A percentile compares a stretch with the other conserved stretches of the same genome.
Conservation (phyloP, 2,797 vertebrate species). For the Sparidentex hasta region DNA sequence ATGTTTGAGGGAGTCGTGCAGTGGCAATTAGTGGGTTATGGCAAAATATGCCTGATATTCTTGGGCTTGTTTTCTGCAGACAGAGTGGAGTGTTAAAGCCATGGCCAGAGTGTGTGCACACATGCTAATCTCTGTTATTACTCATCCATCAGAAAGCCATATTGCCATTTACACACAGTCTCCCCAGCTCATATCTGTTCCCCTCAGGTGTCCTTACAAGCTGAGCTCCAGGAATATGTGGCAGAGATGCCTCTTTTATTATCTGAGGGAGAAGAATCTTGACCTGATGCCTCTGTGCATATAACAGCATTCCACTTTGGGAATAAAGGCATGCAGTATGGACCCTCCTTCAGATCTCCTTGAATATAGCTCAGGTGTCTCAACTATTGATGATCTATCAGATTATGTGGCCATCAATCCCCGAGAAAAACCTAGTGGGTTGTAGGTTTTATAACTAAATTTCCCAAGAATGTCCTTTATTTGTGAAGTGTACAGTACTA, state of each 20-base stretch:
- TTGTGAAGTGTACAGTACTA: conserved; percentile 22
- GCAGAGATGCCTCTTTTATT: conserved; percentile 11
- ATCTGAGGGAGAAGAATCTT: conserved; percentile 14
- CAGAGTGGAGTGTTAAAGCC: conserved; percentile 17
- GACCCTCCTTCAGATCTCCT: background rate
- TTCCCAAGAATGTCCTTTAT: conserved; percentile 20
- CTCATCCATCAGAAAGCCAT: conserved; percentile 49
- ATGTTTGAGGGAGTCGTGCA: conserved; percentile 2
- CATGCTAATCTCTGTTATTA: conserved; percentile 66
- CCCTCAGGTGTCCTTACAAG: conserved; percentile 6
- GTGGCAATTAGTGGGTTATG: conserved; percentile 12
- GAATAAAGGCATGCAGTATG: background rate
- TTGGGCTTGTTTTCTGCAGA: conserved; percentile 30
- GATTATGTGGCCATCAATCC: background rate
- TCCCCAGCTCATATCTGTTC: conserved; percentile 36
- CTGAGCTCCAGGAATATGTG: conserved; percentile 6
- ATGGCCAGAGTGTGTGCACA: conserved; percentile 44
- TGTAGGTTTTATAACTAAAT: conserved; percentile 8
- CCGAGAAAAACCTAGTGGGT: background rate
- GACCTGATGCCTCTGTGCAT: conserved; percentile 16
- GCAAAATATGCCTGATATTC: conserved; percentile 20
- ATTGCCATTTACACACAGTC: conserved; percentile 52
- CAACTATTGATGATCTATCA: background rate
- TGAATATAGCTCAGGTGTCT: background rate
- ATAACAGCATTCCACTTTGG: background rate